Base-by-base conservation (phyloP, 2,113 vertebrate species). In the Gasterosteus aculeatus region DNA sequence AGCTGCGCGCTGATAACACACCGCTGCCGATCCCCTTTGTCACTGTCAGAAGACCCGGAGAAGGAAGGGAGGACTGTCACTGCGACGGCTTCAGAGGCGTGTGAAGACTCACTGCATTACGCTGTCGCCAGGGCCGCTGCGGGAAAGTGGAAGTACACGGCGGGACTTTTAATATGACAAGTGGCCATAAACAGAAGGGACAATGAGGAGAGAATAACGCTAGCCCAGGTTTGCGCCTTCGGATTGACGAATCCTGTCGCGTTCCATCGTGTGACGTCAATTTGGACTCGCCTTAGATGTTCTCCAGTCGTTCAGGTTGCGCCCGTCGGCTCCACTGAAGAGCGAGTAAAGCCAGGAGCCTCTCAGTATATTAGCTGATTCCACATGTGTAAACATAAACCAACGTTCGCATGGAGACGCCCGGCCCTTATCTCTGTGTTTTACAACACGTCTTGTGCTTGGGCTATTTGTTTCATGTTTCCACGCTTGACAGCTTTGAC, bases 1-100 rank as follows among this genome's bases (percentile, higher is more conserved):
- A 80, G 89, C 86, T 82, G 91, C 86, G 83, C 83, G 47, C 71
- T 81, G 89, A 92, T 92, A 92, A 92, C 88, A 84, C 80, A 41
- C 83, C 67, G 77, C 85, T 77, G 82, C 89, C 70, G 78, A 85
- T 85, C 88, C 86, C 81, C 80, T 87, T 89, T 87, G 84, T 86
- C 74, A 77, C 77, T 78, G 85, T 84, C 81, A 80, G 72, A 83
- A 75, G 68, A 75, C 65, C 83, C 72, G 35, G 69, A 77, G 81
- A 83, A 68, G 77, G 78, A 78, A 63, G 67, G 62, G 35, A 69
- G 73, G 80, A 86, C 81, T 71, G 82, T 81, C 74, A 62, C 62
- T 75, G 60, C 59, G 86, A 86, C 81, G 90, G 78, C 85, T 83
- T 89, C 75, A 86, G 88, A 88, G 80, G 62, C 86, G 74, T 59